Conservation (phyloP, 2,113 vertebrate genomes). For the Ptilorrhoa leucosticta region DNA sequence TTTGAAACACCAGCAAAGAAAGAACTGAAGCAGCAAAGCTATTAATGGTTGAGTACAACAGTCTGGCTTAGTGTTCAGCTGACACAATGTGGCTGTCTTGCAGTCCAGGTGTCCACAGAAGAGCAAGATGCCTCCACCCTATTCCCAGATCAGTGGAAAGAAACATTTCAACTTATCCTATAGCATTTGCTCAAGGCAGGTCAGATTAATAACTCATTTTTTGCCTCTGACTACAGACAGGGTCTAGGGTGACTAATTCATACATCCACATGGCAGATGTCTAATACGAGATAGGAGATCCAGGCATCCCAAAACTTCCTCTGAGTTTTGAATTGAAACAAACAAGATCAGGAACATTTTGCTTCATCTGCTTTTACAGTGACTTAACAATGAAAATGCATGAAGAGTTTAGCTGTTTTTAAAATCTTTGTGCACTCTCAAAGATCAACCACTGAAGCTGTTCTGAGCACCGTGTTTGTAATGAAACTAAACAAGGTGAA, state of each 20-base stretch:
- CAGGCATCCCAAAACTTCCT: background rate
- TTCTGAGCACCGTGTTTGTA: background rate
- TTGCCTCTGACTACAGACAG: background rate
- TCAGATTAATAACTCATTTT: background rate
- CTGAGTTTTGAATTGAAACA: background rate
- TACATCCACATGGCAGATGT: background rate
- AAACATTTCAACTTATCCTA: background rate
- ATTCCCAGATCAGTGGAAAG: background rate
- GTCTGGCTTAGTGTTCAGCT: background rate
- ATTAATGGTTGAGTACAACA: background rate
- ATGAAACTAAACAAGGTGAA: background rate
- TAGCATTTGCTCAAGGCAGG: background rate
- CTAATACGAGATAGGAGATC: background rate
- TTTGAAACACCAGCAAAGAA: background rate
- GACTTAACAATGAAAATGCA: background rate
- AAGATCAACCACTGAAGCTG: background rate
- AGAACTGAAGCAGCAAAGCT: background rate
- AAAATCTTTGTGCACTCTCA: background rate
- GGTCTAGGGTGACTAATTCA: background rate
- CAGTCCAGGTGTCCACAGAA: background rate
- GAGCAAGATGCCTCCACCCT: background rate
- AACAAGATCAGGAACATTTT: background rate
- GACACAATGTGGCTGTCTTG: background rate
- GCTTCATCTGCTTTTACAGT: background rate
- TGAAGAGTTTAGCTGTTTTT: background rate